These are phyloP conservation scores for Pyrocoelia pectoralis DNA, from an alignment of 2,888 invertebrate species.

Conservation along the genomic window DNA sequence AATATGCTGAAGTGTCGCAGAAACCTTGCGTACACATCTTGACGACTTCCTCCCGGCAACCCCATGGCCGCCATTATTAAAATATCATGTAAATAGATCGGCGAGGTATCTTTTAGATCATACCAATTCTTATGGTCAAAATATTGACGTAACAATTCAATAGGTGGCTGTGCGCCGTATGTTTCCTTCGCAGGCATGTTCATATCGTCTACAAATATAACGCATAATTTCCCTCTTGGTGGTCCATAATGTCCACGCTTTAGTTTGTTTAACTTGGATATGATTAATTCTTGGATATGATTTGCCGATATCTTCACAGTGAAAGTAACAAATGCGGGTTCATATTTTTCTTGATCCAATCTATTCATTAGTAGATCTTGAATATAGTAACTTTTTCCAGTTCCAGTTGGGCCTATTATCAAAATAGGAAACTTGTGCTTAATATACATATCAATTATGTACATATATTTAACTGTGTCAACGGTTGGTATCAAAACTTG, in stretches of 20 bases:
- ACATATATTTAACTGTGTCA: conserved; percentile 83
- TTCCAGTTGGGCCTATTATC: conserved; percentile 84
- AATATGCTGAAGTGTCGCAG: conserved; percentile 88
- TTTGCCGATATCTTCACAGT: conserved; percentile 84
- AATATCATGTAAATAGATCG: conserved; percentile 77
- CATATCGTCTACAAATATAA: conserved; percentile 88
- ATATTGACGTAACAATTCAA: conserved; percentile 82
- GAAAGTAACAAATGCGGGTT: conserved; percentile 82
- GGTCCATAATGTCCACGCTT: conserved; percentile 81
- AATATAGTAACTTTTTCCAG: conserved; percentile 85
- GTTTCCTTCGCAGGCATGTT: conserved; percentile 86
- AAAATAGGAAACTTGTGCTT: conserved; percentile 72
- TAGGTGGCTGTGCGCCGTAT: conserved; percentile 86
- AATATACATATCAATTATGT: conserved; percentile 78
- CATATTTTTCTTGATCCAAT: conserved; percentile 72
- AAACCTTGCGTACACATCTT: conserved; percentile 85
- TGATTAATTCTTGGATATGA: conserved; percentile 80
- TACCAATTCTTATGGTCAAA: conserved; percentile 90
- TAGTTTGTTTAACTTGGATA: conserved; percentile 74
- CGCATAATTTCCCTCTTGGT: conserved; percentile 71
- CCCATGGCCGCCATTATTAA: conserved; percentile 88
- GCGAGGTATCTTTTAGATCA: conserved; percentile 83
- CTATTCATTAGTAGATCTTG: conserved; percentile 75
- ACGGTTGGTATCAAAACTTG: conserved; percentile 84
- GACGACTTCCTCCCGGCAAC: conserved; percentile 86